Conservation (phyloP, 2,797 vertebrate genomes). For the Alauda arvensis region DNA sequence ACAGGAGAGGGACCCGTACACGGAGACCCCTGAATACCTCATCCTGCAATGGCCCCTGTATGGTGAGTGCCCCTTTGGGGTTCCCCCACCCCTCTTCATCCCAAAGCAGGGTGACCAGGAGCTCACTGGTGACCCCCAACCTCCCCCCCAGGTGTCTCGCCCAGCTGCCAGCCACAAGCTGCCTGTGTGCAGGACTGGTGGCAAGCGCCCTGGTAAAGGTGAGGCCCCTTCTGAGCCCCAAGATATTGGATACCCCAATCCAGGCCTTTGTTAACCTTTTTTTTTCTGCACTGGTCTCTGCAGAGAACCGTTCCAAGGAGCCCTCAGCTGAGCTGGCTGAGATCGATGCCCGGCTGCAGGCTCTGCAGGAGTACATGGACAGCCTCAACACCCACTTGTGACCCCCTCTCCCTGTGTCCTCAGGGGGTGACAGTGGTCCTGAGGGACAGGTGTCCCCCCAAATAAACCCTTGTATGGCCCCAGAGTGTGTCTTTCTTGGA, state of each 20-base stretch:
- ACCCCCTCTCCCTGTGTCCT: background rate
- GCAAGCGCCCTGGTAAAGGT: background rate
- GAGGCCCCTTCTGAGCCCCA: background rate
- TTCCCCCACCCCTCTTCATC: background rate
- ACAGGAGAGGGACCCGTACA: background rate
- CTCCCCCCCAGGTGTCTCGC: background rate
- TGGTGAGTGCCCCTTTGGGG: background rate
- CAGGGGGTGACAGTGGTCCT: background rate
- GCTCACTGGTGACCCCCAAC: background rate
- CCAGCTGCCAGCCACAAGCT: background rate
- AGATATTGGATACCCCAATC: background rate
- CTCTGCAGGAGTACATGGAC: constrained; percentile 13
- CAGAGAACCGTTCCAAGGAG: background rate
- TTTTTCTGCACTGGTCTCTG: background rate
- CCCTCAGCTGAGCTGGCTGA: background rate
- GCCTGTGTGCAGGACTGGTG: background rate
- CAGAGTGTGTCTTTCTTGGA: background rate
- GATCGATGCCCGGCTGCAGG: background rate
- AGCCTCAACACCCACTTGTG: background rate
- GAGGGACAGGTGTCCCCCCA: background rate
- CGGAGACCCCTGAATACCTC: background rate
- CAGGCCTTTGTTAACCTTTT: background rate
- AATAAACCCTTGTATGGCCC: background rate
- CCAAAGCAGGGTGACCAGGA: background rate
- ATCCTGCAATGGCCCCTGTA: background rate